A percentile compares a stretch with the other conserved stretches of the same genome.
Conservation (phyloP, 2,113 vertebrate species). For the Cromileptes altivelis region DNA sequence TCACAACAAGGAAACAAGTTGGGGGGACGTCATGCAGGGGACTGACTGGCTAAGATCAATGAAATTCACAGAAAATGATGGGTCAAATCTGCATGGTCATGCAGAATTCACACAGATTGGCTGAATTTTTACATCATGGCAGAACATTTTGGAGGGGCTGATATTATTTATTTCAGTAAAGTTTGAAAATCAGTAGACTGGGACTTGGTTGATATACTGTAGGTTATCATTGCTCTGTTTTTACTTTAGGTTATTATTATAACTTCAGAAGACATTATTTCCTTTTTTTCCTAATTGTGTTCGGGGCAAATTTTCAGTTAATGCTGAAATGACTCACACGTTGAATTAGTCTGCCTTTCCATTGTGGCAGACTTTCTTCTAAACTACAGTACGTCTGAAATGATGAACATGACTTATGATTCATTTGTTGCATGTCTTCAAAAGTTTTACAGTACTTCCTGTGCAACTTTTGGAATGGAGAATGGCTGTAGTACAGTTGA, state of each 20-base stretch:
- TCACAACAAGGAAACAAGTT: too few relatives aligned
- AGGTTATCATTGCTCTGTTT: background rate
- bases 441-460: background rate
- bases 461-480: background rate
- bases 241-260: background rate
- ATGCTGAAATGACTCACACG: background rate
- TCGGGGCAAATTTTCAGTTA: background rate
- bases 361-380: background rate
- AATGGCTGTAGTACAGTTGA: background rate
- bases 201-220: background rate
- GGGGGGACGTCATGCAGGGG: too few relatives aligned
- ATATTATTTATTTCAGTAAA: background rate
- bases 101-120: too few relatives aligned
- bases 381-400: background rate
- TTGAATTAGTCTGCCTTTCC: background rate
- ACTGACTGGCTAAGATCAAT: too few relatives aligned
- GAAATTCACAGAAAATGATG: too few relatives aligned
- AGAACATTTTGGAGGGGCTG: too few relatives aligned
- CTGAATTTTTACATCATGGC: too few relatives aligned
- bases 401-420: background rate
- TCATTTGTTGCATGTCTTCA: background rate
- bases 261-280: background rate
- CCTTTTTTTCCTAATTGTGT: background rate
- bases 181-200: background rate
- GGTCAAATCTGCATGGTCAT: too few relatives aligned